A percentile compares a stretch with the other conserved stretches of the same genome.
These are phyloP conservation scores for Gorsachius goisagi DNA, from an alignment of 2,113 vertebrate species.

Conservation along the genomic window DNA sequence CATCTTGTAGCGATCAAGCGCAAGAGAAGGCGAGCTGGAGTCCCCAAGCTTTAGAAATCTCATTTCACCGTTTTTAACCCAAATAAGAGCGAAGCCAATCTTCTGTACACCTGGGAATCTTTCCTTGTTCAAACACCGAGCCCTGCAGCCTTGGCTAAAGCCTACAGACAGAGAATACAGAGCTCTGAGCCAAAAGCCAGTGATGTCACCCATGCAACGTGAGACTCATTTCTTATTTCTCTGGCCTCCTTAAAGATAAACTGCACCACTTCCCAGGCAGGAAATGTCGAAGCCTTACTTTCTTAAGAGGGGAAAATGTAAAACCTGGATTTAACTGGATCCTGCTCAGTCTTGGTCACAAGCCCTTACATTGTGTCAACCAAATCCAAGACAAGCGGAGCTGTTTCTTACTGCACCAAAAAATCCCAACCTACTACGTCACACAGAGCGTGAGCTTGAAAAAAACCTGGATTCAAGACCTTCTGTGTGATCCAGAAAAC, in stretches of 20 bases:
- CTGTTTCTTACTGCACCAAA: constrained; percentile 2
- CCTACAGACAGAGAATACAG: constrained; percentile 76
- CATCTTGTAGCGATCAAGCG: constrained; percentile 42
- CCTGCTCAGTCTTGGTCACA: not conserved
- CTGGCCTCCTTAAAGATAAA: constrained; percentile 87
- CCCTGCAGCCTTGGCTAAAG: constrained; percentile 81
- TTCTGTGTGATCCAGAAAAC: not conserved
- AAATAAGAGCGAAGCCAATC: constrained; percentile 53
- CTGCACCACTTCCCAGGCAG: constrained; percentile 73
- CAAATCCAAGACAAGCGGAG: not conserved
- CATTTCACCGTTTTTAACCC: constrained; percentile 65
- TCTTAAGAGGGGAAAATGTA: constrained; percentile 35
- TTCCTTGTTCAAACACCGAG: constrained; percentile 72
- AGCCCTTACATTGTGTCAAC: not conserved
- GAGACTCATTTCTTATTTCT: constrained; percentile 90
- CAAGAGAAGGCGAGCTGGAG: constrained; percentile 39
- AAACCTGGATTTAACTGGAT: constrained; percentile 48
- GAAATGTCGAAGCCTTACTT: constrained; percentile 44
- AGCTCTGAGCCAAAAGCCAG: constrained; percentile 81
- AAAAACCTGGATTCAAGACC: not conserved
- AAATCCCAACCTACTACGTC: not conserved
- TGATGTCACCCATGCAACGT: constrained; percentile 91
- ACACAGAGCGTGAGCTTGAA: not conserved
- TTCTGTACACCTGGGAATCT: constrained; percentile 66
- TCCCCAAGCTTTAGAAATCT: constrained; percentile 60